These are phyloP conservation scores for Saimiri boliviensis DNA, from an alignment of 2,113 vertebrate species.

Conservation along the genomic window DNA sequence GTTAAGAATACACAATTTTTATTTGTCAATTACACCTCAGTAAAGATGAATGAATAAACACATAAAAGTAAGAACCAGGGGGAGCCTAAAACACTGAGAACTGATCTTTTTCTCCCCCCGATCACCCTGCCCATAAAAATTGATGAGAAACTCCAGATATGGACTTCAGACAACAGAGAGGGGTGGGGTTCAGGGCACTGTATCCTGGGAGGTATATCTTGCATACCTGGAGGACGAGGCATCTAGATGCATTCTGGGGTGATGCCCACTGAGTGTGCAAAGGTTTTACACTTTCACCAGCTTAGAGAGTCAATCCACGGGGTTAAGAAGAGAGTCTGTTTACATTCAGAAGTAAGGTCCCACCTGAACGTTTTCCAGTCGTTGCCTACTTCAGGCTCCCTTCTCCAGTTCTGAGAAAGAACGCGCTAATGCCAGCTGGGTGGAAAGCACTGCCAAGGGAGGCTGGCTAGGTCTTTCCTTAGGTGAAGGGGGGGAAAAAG, in stretches of 20 bases:
- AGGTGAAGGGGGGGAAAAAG: not conserved
- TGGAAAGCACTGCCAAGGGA: not conserved
- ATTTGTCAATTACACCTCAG: not conserved
- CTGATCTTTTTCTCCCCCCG: not conserved
- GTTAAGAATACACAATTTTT: not conserved
- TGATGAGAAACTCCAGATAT: not conserved
- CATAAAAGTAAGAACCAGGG: not conserved
- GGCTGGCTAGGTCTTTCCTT: too few relatives aligned
- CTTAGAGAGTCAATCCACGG: not conserved
- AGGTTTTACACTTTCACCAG: not conserved
- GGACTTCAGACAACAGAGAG: not conserved
- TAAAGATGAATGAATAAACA: not conserved
- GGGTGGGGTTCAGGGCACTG: fast-evolving
- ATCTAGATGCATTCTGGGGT: not conserved
- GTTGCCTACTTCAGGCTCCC: fast-evolving
- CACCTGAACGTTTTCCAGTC: not conserved
- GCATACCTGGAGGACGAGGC: not conserved
- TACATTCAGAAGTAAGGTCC: not conserved
- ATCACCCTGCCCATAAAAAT: not conserved
- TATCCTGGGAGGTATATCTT: too few relatives aligned
- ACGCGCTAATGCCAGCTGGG: not conserved
- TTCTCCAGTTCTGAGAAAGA: not conserved
- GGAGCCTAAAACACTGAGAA: not conserved
- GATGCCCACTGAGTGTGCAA: not conserved
- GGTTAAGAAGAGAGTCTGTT: not conserved